A percentile compares a stretch with the other conserved stretches of the same genome.
Evolutionary conservation across 2,113 vertebrate species (phyloP).

Genomic region (Vombatus ursinus): DNA sequence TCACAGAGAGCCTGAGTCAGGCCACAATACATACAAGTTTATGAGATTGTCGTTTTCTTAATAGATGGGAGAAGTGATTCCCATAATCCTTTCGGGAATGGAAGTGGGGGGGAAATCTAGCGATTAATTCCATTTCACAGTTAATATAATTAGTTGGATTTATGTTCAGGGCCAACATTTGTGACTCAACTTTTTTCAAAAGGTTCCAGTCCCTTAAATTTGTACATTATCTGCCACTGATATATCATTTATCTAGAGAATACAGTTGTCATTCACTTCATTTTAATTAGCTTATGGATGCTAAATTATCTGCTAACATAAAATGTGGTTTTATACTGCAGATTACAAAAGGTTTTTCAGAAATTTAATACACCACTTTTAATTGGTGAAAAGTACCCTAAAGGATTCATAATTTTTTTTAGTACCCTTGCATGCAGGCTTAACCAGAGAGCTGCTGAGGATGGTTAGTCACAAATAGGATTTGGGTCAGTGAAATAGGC

Average conservation of each 20-base stretch:
- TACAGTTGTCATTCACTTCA: constrained; percentile 86
- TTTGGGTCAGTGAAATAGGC: constrained; percentile 79
- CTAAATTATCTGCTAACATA: constrained; percentile 86
- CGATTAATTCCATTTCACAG: constrained; percentile 50
- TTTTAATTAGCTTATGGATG: constrained; percentile 87
- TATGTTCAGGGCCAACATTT: constrained; percentile 71
- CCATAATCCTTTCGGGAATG: neutral
- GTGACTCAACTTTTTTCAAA: constrained; percentile 73
- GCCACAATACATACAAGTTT: rapidly evolving
- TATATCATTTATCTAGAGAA: constrained; percentile 80
- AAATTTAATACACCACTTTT: constrained; percentile 86
- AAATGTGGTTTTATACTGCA: constrained; percentile 86
- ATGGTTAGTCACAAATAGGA: constrained; percentile 81
- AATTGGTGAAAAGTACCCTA: constrained; percentile 84
- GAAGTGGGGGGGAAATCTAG: neutral
- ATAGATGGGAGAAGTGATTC: neutral
- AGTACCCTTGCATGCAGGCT: constrained; percentile 74
- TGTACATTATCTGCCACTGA: constrained; percentile 79
- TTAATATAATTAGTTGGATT: constrained; percentile 74
- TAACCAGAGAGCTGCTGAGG: constrained; percentile 66
- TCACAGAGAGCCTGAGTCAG: neutral
- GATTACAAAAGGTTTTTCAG: constrained; percentile 84
- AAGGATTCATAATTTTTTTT: constrained; percentile 81
- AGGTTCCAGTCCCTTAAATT: constrained; percentile 81
- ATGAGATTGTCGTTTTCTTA: neutral